These are phyloP conservation scores for Pampusana beccarii DNA, from an alignment of 2,113 vertebrate species.

Conservation along the genomic window DNA sequence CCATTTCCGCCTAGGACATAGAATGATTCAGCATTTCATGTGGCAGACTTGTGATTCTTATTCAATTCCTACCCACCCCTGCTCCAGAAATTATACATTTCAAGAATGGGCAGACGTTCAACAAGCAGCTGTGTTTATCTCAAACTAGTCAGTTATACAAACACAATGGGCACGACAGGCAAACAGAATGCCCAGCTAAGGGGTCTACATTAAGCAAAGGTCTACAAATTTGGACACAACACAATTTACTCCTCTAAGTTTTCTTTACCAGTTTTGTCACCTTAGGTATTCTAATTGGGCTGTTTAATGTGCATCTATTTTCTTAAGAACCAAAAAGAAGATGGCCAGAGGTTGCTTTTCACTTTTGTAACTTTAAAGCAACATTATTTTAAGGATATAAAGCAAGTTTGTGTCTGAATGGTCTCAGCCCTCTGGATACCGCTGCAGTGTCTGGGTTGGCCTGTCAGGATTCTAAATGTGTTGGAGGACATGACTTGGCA, in stretches of 20 bases:
- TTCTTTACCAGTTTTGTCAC: background rate
- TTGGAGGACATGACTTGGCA: background rate
- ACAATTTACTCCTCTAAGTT: background rate
- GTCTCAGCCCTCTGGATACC: background rate
- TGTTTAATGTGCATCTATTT: background rate
- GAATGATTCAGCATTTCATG: background rate
- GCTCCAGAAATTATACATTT: background rate
- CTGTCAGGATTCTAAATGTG: fast-evolving
- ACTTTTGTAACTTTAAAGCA: background rate
- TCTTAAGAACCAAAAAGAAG: background rate
- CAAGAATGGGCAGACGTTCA: background rate
- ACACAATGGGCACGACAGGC: background rate
- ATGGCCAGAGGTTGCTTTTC: background rate
- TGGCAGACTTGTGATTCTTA: background rate
- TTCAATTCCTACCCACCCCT: background rate
- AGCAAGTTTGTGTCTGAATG: background rate
- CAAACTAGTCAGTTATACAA: background rate
- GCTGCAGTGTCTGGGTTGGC: fast-evolving
- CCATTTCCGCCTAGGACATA: background rate
- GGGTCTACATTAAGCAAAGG: background rate
- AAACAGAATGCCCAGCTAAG: background rate
- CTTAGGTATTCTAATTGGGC: background rate
- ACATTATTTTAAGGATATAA: background rate
- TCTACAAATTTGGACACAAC: background rate
- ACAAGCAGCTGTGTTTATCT: background rate